Percentiles rank a stretch among this genome's conserved stretches.
Evolutionary conservation across 2,113 vertebrate species (phyloP).

Genomic region (Microcebus lehilahytsara): DNA sequence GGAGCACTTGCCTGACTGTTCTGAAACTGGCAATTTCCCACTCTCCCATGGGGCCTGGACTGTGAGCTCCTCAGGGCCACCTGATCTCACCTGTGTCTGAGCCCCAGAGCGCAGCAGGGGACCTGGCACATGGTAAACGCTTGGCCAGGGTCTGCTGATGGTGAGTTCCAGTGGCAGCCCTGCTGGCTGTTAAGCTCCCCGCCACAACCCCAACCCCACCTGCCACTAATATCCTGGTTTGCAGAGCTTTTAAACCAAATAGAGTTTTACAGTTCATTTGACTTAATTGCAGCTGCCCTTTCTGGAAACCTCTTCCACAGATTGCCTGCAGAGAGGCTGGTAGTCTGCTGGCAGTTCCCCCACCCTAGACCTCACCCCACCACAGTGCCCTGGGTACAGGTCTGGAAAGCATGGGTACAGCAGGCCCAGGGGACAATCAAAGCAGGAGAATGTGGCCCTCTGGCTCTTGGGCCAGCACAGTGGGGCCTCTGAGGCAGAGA

Average conservation of each 20-base stretch:
- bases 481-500: neutral
- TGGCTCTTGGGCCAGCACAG: neutral
- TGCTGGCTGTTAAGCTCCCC: no score
- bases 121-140: rapidly evolving
- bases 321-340: constrained; percentile 64
- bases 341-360: constrained; percentile 74
- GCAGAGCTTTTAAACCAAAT: constrained; percentile 75
- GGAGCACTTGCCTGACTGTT: no score
- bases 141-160: neutral
- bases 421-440: neutral
- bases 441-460: neutral
- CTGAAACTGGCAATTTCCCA: neutral
- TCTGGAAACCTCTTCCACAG: constrained; percentile 71
- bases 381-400: neutral
- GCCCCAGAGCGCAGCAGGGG: neutral
- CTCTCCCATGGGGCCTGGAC: neutral
- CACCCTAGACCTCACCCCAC: constrained; percentile 65
- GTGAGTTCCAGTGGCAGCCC: neutral
- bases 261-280: constrained; percentile 83
- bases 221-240: neutral
- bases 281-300: constrained; percentile 77
- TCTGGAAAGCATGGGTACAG: no score
- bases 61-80: neutral
- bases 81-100: neutral
- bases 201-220: neutral